Evolutionary conservation across 2,113 vertebrate genomes (phyloP).

Genomic region (Pogona vitticeps): DNA sequence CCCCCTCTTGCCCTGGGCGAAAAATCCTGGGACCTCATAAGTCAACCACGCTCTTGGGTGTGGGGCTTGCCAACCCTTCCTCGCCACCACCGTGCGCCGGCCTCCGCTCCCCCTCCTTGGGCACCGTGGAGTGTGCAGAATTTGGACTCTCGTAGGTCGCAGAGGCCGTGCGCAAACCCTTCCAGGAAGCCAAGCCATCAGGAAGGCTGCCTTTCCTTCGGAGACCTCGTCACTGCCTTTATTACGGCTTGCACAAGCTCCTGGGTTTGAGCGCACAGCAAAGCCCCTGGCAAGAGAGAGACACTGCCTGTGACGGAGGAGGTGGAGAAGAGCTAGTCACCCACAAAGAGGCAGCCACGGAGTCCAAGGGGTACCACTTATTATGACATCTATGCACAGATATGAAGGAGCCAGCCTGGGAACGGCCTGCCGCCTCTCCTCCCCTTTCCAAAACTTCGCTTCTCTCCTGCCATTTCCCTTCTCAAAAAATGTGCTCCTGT

Average conservation of each 20-base stretch:
- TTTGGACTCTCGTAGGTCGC: no score
- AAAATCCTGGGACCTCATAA: not conserved
- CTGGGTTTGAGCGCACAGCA: rapidly evolving
- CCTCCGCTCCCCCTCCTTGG: no score
- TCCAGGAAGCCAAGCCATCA: not conserved
- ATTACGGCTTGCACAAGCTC: slow-evolving; percentile 4
- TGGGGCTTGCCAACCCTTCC: not conserved
- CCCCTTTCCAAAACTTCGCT: not conserved
- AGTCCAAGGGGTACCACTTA: not conserved
- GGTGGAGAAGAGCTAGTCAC: not conserved
- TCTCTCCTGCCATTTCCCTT: no score
- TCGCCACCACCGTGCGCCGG: not conserved
- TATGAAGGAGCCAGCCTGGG: not conserved
- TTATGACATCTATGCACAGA: no score
- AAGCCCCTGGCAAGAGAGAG: not conserved
- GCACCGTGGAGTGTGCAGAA: no score
- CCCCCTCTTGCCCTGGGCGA: no score
- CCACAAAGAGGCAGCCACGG: rapidly evolving
- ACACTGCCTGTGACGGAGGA: not conserved
- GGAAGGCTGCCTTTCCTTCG: not conserved
- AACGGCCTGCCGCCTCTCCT: not conserved
- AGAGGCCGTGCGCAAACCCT: no score
- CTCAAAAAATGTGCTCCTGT: no score
- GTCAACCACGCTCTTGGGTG: no score
- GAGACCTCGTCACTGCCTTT: not conserved